These are phyloP conservation scores for Bombus polaris DNA, from an alignment of 1,140 invertebrate genomes.

Conservation along the genomic window DNA sequence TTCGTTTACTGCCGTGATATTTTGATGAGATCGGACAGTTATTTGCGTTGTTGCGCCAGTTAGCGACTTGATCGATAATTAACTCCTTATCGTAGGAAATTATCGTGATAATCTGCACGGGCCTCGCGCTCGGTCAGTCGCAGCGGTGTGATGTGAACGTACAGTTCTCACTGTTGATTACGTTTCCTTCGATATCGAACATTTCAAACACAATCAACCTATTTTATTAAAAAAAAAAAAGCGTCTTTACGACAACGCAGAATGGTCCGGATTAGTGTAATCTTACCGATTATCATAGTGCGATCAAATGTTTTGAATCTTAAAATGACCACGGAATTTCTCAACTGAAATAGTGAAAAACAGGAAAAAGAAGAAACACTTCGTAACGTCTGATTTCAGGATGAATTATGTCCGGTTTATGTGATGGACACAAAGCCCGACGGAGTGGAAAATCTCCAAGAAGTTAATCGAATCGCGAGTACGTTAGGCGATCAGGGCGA, in stretches of 20 bases:
- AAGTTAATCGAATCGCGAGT: constrained; percentile 45
- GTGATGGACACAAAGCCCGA: constrained; percentile 77
- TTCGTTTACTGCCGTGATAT: background rate
- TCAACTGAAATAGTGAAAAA: background rate
- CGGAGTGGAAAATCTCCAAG: constrained; percentile 47
- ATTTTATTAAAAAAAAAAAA: background rate
- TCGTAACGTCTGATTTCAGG: constrained; percentile 60
- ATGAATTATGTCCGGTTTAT: constrained; percentile 80
- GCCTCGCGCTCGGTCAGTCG: background rate
- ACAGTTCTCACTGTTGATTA: background rate
- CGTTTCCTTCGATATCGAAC: background rate
- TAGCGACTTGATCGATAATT: constrained; percentile 46
- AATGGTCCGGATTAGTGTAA: too few relatives aligned
- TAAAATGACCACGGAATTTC: too few relatives aligned
- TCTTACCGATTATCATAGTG: too few relatives aligned
- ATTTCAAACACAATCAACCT: too few relatives aligned
- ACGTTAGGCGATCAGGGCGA: constrained; percentile 68
- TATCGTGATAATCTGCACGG: constrained; percentile 23
- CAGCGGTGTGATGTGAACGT: background rate
- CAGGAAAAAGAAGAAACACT: background rate
- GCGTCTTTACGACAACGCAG: background rate
- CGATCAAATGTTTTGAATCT: too few relatives aligned
- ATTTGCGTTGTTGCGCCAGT: background rate
- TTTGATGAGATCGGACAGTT: background rate
- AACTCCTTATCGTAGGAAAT: constrained; percentile 44